Conservation (phyloP, 2,797 vertebrate genomes). For the Danio albolineatus region DNA sequence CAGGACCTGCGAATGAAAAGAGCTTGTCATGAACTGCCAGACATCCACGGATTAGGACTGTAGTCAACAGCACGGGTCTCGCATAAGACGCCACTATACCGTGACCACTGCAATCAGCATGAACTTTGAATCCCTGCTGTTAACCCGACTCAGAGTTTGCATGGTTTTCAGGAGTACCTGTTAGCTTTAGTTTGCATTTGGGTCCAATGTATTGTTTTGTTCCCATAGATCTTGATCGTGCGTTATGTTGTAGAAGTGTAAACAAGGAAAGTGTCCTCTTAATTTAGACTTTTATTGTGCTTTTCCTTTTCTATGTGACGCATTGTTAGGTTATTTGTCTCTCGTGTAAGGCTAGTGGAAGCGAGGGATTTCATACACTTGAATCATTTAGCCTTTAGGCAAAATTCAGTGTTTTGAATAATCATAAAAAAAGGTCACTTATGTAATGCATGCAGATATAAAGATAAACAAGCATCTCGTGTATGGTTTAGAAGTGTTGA, state of each 20-base stretch:
- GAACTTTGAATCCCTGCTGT: constrained; percentile 7
- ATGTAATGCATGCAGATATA: background rate
- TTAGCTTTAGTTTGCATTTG: background rate
- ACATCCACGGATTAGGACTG: constrained; percentile 41
- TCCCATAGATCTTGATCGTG: background rate
- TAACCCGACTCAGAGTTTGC: background rate
- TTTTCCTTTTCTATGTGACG: background rate
- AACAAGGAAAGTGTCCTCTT: background rate
- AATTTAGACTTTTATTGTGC: background rate
- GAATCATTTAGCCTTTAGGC: background rate
- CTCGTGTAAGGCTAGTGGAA: background rate
- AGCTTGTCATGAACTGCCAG: constrained; percentile 33
- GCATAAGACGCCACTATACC: background rate
- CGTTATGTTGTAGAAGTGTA: background rate
- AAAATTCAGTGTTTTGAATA: background rate
- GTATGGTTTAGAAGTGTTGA: background rate
- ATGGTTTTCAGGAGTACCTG: background rate
- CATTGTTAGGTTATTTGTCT: background rate
- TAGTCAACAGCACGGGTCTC: background rate
- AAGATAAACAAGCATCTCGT: background rate
- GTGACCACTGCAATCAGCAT: background rate
- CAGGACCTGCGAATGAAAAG: constrained; percentile 45
- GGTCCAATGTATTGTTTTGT: background rate
- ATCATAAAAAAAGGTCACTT: background rate
- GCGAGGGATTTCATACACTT: background rate